A percentile compares a stretch with the other conserved stretches of the same genome.
Evolutionary conservation across 2,888 invertebrate genomes (phyloP).

Genomic region (Digitonthophagus gazella): DNA sequence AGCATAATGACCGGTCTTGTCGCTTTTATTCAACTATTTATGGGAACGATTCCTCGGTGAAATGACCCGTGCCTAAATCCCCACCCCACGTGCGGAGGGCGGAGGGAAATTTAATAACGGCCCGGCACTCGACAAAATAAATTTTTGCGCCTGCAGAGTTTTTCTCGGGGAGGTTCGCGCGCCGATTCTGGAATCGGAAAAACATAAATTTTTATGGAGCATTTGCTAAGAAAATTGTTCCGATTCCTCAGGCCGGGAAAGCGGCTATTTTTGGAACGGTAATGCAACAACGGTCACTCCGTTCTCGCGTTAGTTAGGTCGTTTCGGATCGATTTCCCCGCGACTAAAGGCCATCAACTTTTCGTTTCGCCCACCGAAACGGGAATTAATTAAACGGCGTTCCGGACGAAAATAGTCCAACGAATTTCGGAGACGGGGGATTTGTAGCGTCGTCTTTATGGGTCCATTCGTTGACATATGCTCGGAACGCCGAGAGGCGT

Average conservation of each 20-base stretch:
- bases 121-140: not conserved
- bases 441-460: not conserved
- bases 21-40: constrained; percentile 41
- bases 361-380: not conserved
- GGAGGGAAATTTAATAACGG: not conserved
- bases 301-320: constrained; percentile 41
- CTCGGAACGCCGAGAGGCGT: not conserved
- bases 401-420: not conserved
- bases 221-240: constrained; percentile 46
- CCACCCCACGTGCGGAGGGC: constrained; percentile 24
- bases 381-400: not conserved
- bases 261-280: constrained; percentile 35
- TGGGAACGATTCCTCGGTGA: constrained; percentile 39
- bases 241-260: constrained; percentile 42
- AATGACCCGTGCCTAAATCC: constrained; percentile 38
- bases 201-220: constrained; percentile 44
- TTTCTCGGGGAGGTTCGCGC: constrained; percentile 2
- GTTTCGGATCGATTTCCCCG: constrained; percentile 28
- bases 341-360: constrained; percentile 2
- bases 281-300: constrained; percentile 45
- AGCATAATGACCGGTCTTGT: constrained; percentile 33
- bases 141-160: not conserved
- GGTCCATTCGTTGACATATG: not conserved
- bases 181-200: constrained; percentile 41
- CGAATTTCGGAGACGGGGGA: not conserved